phyloP scores from a whole-genome alignment of 2,113 vertebrate genomes.

The Pygathrix nemaeus region DNA sequence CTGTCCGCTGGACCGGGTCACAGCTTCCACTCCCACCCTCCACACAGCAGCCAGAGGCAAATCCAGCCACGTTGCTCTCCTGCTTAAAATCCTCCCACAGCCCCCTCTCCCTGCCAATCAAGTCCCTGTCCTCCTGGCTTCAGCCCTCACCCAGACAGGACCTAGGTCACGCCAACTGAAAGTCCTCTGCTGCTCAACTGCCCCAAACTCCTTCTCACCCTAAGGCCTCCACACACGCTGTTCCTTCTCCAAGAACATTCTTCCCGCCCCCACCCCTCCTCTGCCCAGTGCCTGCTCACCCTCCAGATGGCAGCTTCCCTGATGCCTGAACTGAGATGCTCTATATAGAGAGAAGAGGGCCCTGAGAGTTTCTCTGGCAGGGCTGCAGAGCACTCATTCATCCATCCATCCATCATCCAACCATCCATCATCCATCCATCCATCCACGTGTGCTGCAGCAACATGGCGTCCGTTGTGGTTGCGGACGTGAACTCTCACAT shows the following conservation, averaged over 20 bases:
- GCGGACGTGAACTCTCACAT: neutral
- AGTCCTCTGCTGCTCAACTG: neutral
- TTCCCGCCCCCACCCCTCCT: neutral
- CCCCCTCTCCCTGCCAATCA: neutral
- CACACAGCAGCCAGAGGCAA: neutral
- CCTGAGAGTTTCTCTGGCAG: neutral
- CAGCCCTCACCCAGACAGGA: neutral
- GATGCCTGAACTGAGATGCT: neutral
- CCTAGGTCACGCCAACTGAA: neutral
- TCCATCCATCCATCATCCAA: neutral
- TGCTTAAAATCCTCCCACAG: neutral
- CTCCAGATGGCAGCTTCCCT: neutral
- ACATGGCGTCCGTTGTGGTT: rapidly evolving
- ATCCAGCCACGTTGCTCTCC: neutral
- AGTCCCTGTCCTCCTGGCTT: neutral
- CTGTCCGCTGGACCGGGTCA: rapidly evolving
- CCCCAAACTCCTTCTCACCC: neutral
- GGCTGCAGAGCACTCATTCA: too few relatives aligned
- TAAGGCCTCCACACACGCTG: neutral
- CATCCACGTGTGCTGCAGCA: neutral
- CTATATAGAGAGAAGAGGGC: neutral
- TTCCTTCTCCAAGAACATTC: constrained; percentile 34
- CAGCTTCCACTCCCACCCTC: neutral
- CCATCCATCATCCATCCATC: neutral
- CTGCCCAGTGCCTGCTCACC: neutral